Conservation (phyloP, 2,888 invertebrate species). For the Nomada goodeniana region DNA sequence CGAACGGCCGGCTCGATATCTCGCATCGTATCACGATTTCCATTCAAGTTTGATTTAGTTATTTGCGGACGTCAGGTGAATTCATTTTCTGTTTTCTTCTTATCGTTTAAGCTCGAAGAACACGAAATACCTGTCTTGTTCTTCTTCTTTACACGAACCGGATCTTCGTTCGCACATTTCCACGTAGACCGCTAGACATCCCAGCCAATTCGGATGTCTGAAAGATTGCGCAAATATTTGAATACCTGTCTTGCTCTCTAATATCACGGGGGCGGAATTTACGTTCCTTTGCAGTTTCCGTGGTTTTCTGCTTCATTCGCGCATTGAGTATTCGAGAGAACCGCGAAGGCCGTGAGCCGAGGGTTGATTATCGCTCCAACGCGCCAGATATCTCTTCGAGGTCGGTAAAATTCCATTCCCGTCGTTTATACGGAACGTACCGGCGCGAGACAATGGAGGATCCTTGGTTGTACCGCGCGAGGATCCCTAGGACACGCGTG, state of each 20-base stretch:
- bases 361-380: not conserved
- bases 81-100: not conserved
- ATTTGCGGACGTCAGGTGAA: too few species aligned
- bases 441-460: slow-evolving; percentile 18
- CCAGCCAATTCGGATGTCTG: not conserved
- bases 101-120: not conserved
- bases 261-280: not conserved
- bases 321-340: not conserved
- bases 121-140: too few species aligned
- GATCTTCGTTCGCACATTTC: too few species aligned
- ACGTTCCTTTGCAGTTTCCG: not conserved
- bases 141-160: too few species aligned
- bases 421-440: slow-evolving; percentile 33
- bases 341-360: too few species aligned
- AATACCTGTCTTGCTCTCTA: not conserved
- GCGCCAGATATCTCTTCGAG: not conserved
- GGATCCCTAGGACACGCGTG: slow-evolving; percentile 38
- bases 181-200: slow-evolving; percentile 6
- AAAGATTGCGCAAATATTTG: not conserved
- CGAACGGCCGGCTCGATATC: not conserved
- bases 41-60: slow-evolving; percentile 10
- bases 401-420: too few species aligned
- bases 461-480: slow-evolving; percentile 28
- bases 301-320: not conserved
- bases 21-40: not conserved